Evolutionary conservation across 2,888 invertebrate species (phyloP), one percentile per base, ranked within the genome.

Genomic region (Drosophila colorata): DNA sequence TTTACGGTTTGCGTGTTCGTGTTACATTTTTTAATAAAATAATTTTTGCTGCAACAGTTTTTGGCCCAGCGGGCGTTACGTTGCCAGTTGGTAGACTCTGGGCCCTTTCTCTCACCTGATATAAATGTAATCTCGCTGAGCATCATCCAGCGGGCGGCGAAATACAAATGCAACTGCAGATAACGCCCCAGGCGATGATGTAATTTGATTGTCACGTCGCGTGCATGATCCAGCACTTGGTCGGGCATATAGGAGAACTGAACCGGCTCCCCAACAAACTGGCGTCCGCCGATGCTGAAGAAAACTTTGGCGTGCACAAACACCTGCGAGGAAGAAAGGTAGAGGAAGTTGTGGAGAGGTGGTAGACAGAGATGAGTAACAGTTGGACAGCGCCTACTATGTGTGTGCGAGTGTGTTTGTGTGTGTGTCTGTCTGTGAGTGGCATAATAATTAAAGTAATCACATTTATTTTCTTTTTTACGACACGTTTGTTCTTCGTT

Each of bases 81-180:
- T 47, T 48, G 35, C 38, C 37, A 8, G 37, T 14, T 20, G 23
- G 14, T 18, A 28, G 59, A 35, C 33, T 41, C 20, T 33, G 35
- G 14, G 20, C 23, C 37, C 14, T 16, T 4, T 40, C 43, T 81
- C 90, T 91, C 92, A 97, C 97, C 95, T 84, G 97, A 97, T 87
- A 95, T 94, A 91, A 97, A 97, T 84, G 95, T 94, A 74, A 97
- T 94, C 93, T 97, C 97, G 91, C 97, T 96, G 87, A 97, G 93
- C 93, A 97, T 95, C 90, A 97, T 95, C 97, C 97, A 97, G 83
- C 95, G 94, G 43, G 95, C 94, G 59, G 96, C 95, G 91, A 97
- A 97, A 92, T 95, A 95, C 56, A 97, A 94, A 90, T 96, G 95
- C 89, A 95, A 93, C 93, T 95, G 95, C 78, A 97, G 93, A 92